These are phyloP conservation scores for Glaucomys volans DNA, from an alignment of 2,113 vertebrate species.

Conservation along the genomic window DNA sequence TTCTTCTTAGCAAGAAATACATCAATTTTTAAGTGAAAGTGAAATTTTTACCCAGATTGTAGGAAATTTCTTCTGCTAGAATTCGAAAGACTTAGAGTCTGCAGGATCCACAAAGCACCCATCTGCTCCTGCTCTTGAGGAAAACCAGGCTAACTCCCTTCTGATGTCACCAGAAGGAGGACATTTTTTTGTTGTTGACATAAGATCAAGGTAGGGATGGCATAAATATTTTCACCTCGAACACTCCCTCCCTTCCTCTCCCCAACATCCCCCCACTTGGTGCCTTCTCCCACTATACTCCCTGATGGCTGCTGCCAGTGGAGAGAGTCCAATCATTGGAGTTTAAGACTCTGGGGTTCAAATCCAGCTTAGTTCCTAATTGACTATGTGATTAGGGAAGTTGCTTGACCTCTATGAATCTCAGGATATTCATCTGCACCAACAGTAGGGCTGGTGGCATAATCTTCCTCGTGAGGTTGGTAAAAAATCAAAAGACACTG, in stretches of 20 bases:
- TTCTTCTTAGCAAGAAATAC: neutral
- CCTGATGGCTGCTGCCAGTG: neutral
- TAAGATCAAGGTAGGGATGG: accelerated
- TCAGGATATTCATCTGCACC: neutral
- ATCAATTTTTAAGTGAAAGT: neutral
- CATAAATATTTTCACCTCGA: neutral
- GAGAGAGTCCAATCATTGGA: neutral
- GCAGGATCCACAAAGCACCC: neutral
- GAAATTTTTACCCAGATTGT: neutral
- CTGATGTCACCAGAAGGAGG: neutral
- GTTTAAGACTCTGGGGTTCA: neutral
- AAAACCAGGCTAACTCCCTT: neutral
- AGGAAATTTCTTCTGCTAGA: neutral
- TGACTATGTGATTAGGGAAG: neutral
- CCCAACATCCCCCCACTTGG: neutral
- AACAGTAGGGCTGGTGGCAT: neutral
- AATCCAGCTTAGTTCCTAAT: neutral
- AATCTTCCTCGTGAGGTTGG: no score
- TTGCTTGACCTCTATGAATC: neutral
- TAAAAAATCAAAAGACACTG: accelerated
- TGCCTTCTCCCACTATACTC: neutral
- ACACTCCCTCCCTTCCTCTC: neutral
- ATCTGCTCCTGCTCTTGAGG: neutral
- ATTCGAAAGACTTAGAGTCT: neutral
- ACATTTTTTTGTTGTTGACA: neutral